These are phyloP conservation scores for Clanis bilineata DNA, from an alignment of 2,888 invertebrate genomes.

Conservation along the genomic window DNA sequence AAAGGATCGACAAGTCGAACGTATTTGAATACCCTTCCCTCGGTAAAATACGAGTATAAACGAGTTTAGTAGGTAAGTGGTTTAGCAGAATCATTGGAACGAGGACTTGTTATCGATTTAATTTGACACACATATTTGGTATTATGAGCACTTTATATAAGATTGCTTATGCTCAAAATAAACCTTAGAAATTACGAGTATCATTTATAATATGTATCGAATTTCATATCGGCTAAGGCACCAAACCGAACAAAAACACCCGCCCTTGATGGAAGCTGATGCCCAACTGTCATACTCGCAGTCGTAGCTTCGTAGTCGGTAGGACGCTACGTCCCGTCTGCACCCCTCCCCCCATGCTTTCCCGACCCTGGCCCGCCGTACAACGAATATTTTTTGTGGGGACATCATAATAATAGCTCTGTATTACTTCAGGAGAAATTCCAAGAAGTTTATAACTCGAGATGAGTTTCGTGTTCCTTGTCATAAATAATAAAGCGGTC, in stretches of 20 bases:
- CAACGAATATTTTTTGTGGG: conserved; percentile 78
- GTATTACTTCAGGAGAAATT: conserved; percentile 82
- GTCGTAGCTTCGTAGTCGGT: conserved; percentile 13
- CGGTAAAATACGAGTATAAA: conserved; percentile 14
- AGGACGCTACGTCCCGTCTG: conserved; percentile 48
- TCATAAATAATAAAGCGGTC: conserved; percentile 83
- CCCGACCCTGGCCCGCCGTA: conserved; percentile 59
- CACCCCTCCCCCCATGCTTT: conserved; percentile 35
- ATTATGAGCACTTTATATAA: background rate
- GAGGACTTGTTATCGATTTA: background rate
- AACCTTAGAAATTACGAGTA: too few species aligned
- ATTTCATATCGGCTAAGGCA: background rate
- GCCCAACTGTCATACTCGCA: background rate
- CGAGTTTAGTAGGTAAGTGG: conserved; percentile 11
- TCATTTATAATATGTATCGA: background rate
- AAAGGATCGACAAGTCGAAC: conserved; percentile 49
- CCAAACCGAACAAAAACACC: background rate
- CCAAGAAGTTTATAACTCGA: conserved; percentile 83
- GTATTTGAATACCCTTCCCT: conserved; percentile 27
- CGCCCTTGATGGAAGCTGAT: background rate
- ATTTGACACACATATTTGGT: background rate
- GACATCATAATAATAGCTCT: conserved; percentile 82
- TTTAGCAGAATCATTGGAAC: conserved; percentile 20
- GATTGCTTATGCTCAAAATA: too few species aligned
- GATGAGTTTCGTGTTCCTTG: conserved; percentile 83